Conservation (phyloP, 2,888 invertebrate species). For the Caenorhabditis sinica region DNA sequence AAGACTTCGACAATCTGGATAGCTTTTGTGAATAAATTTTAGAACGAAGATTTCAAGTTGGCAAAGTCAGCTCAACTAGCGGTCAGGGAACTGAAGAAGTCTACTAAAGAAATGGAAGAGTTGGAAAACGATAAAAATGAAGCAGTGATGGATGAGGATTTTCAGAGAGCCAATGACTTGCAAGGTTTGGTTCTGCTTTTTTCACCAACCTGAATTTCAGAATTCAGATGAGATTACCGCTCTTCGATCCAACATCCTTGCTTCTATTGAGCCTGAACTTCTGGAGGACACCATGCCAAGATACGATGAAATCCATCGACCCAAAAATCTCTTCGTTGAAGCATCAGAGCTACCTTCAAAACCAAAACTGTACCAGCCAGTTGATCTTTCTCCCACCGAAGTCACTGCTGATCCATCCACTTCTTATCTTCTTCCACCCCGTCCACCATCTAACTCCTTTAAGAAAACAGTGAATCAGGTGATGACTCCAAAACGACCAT, state of each 20-base stretch:
- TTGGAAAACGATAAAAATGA: slow-evolving; percentile 72
- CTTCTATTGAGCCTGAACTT: slow-evolving; percentile 68
- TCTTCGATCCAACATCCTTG: slow-evolving; percentile 70
- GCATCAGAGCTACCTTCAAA: slow-evolving; percentile 26
- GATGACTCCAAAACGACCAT: slow-evolving; percentile 36
- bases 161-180: slow-evolving; percentile 77
- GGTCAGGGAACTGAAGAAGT: slow-evolving; percentile 68
- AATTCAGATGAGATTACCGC: slow-evolving; percentile 75
- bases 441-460: slow-evolving; percentile 40
- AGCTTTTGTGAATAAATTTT: neutral
- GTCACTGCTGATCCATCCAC: slow-evolving; percentile 55
- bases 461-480: neutral
- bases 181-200: slow-evolving; percentile 23
- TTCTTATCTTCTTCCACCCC: slow-evolving; percentile 62
- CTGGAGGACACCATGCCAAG: slow-evolving; percentile 66
- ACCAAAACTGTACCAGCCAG: slow-evolving; percentile 70
- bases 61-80: slow-evolving; percentile 75
- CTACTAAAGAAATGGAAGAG: slow-evolving; percentile 73
- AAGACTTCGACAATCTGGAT: neutral
- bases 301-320: slow-evolving; percentile 63
- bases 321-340: slow-evolving; percentile 62
- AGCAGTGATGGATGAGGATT: slow-evolving; percentile 72
- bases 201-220: neutral
- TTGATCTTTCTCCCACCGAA: slow-evolving; percentile 69
- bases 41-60: slow-evolving; percentile 72